phyloP scores from a whole-genome alignment of 1,140 invertebrate species.

The Trichomalopsis sarcophagae region DNA sequence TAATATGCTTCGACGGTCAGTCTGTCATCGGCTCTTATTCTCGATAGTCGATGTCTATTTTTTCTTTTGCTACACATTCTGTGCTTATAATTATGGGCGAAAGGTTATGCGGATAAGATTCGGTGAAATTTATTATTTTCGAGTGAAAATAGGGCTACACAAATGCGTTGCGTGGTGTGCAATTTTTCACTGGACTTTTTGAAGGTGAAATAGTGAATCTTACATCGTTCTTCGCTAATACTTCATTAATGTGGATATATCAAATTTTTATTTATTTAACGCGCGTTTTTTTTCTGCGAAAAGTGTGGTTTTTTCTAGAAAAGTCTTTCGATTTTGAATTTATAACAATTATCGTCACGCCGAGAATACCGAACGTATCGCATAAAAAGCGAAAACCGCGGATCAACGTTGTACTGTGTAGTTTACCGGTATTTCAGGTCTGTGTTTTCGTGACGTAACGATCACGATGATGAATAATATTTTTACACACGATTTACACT shows the following conservation, averaged over 20 bases:
- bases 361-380: not conserved
- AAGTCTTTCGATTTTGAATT: not conserved
- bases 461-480: too few species aligned
- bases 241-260: too few species aligned
- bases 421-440: too few species aligned
- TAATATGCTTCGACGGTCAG: not conserved
- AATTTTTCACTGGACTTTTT: conserved; percentile 31
- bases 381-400: too few species aligned
- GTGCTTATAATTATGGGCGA: not conserved
- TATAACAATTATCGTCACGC: not conserved
- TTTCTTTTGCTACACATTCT: not conserved
- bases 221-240: too few species aligned
- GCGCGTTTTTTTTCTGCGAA: too few species aligned
- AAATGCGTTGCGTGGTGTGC: conserved; percentile 34
- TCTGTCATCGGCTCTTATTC: not conserved
- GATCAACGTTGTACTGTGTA: too few species aligned
- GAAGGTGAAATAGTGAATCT: conserved; percentile 14
- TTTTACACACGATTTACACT: too few species aligned
- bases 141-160: not conserved
- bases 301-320: not conserved
- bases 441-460: too few species aligned
- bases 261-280: not conserved
- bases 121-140: not conserved
- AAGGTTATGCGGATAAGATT: not conserved
- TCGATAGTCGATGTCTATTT: not conserved